These are phyloP conservation scores for Pogoniulus pusillus DNA, from an alignment of 2,797 vertebrate species.

Conservation along the genomic window DNA sequence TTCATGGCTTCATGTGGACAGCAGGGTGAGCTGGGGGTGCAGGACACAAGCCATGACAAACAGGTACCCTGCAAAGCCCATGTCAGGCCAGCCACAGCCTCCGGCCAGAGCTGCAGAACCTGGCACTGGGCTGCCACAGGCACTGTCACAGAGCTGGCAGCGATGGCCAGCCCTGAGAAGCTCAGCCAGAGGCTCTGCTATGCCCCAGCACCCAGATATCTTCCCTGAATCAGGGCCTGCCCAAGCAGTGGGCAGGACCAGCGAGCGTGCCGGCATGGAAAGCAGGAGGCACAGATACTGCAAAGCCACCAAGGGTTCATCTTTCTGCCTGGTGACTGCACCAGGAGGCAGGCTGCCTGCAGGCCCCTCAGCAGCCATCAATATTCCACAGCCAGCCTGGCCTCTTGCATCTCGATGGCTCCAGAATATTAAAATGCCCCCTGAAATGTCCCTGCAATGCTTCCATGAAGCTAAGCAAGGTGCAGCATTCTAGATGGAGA, in stretches of 20 bases:
- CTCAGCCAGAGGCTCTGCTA: fast-evolving
- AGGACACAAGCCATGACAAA: neutral
- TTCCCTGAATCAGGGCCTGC: neutral
- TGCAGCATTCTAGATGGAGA: neutral
- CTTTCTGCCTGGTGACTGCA: neutral
- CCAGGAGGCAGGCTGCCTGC: neutral
- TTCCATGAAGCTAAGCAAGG: neutral
- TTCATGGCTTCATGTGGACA: neutral
- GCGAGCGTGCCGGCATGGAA: fast-evolving
- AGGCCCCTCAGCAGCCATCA: neutral
- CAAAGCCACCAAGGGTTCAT: neutral
- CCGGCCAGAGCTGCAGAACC: fast-evolving
- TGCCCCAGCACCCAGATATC: neutral
- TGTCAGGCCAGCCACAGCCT: fast-evolving
- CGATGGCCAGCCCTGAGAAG: fast-evolving
- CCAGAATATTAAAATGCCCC: neutral
- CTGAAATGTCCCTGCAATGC: neutral
- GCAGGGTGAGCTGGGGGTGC: neutral
- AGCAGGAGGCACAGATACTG: neutral
- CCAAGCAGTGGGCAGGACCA: fast-evolving
- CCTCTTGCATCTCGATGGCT: neutral
- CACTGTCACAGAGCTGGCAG: neutral
- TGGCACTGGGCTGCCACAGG: neutral
- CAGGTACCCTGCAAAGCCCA: neutral
- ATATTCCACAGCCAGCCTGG: neutral